Base-by-base conservation (phyloP, 2,113 vertebrate species). In the Sisor rabdophorus region DNA sequence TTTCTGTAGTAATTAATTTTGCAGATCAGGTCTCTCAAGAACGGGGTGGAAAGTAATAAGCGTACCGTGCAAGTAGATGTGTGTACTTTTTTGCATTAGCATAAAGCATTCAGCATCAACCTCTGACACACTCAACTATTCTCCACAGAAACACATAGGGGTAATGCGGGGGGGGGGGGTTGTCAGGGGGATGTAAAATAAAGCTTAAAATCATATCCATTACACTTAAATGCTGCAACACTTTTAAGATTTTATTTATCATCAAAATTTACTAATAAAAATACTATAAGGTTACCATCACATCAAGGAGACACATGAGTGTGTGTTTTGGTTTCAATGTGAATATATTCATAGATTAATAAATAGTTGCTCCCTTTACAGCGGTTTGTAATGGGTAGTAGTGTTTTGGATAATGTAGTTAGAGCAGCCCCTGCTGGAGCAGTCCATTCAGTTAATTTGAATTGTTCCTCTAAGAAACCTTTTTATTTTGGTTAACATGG, bases 391-490 rank as follows among this genome's bases (percentile, higher is more conserved):
- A n/a, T 19, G 55, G 64, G 32, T 63, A 53, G 26, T 50, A 48
- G 20, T 13, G 48, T 50, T 22, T 60, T 75, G 72, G 52, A 77
- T 55, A 79, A 69, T 85, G 77, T 87, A 83, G 75, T 85, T 71
- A 81, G 77, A 90, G 84, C 83, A 88, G 87, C 90, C 88, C 82
- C 90, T 91, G 81, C 78, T 89, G 90, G 84, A 28, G 22, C 10
- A 75, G n/a, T 22, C 7, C 17, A 30, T 13, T 52, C 4, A 30
- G 11, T 52, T 30, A 26, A 11, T 67, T 17, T 48, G 20, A 1
- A 20, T 44, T 11, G 61, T 64, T 20, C n/a, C 11, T 13, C 6
- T 22, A 20, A 44, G 20, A 30, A 32, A 63, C 4, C 1, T 44
- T 64, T 47, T 44, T n/a, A 32, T 61, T 67, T 67, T 48, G 16